Evolutionary conservation across 2,113 vertebrate species (phyloP), one percentile per base, ranked within the genome.

Genomic region (Elephas maximus): DNA sequence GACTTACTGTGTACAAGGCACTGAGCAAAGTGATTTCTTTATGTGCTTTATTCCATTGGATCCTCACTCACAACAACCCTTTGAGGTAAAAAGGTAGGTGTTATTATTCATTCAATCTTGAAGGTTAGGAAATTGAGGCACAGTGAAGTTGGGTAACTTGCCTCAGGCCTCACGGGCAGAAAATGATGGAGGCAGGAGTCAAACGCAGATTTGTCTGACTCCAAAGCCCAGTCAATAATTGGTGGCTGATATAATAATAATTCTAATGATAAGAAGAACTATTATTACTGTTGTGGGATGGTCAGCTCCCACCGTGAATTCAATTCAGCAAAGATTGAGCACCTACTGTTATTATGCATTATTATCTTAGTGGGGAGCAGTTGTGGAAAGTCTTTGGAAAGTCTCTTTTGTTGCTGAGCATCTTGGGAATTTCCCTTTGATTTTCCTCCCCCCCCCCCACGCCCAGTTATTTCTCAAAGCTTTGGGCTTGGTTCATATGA

Each of bases 391-490:
- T 84, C 83, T 95, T 96, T 73, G 83, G 74, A 95, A 97, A 93
- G 44, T 60, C 28, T 94, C 80, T 21, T 94, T 84, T 96, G 62
- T 94, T 53, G 20, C 37, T 21, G 51, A 57, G 44, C 24, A 93
- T 89, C 89, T 83, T 90, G 93, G 87, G 90, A 97, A 93, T 97
- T 74, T 94, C 67, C 71, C 67, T 97, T 97, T 94, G 83, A 45
- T 95, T 94, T 87, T 71, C 23, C 53, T 94, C 89, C 76, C 23
- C 53, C 76, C 23, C 53, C 15, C 53, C 53, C 53, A 37, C 37
- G 37, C 28, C n/a, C 94, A 95, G 97, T 97, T 95, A 97, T 94
- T 97, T 98, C 65, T 89, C 62, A 86, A 88, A 92, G 65, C 77
- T n/a, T 37, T 88, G 37, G 90, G n/a, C 71, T 86, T 95, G 80